Evolutionary conservation across 2,113 vertebrate species (phyloP).

Genomic region (Equus przewalskii): DNA sequence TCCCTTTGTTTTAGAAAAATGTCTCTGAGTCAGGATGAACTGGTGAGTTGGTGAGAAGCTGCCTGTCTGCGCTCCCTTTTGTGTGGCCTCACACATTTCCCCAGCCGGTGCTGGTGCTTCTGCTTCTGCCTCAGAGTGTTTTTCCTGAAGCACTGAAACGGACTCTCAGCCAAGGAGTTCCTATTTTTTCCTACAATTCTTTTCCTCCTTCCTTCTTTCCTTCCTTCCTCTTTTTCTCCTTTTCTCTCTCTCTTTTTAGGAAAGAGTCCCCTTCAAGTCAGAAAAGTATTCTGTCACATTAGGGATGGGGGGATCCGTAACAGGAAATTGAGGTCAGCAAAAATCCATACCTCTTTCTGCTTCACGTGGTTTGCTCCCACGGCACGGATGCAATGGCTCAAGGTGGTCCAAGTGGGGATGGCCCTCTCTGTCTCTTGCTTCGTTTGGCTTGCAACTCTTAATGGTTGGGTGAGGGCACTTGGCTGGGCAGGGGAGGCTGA

Average conservation of each 20-base stretch:
- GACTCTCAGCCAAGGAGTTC: neutral
- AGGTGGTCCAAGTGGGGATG: neutral
- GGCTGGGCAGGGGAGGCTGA: no score
- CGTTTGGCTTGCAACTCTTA: neutral
- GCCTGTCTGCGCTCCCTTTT: neutral
- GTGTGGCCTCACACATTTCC: neutral
- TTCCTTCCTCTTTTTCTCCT: rapidly evolving
- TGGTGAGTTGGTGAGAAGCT: neutral
- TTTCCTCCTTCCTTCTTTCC: neutral
- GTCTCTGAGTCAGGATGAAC: neutral
- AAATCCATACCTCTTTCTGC: neutral
- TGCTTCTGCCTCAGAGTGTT: neutral
- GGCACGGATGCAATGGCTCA: neutral
- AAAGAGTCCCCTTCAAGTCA: neutral
- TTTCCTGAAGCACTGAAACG: neutral
- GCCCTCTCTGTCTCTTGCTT: neutral
- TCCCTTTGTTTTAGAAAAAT: constrained; percentile 26
- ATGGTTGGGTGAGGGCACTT: neutral
- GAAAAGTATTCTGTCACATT: neutral
- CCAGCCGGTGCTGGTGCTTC: neutral
- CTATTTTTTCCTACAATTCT: neutral
- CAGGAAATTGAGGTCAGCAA: neutral
- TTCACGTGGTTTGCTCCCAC: neutral
- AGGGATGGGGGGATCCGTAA: neutral
- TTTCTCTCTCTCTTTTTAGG: neutral